Conservation (phyloP, 2,797 vertebrate species). For the Paedocypris micromegethes region DNA sequence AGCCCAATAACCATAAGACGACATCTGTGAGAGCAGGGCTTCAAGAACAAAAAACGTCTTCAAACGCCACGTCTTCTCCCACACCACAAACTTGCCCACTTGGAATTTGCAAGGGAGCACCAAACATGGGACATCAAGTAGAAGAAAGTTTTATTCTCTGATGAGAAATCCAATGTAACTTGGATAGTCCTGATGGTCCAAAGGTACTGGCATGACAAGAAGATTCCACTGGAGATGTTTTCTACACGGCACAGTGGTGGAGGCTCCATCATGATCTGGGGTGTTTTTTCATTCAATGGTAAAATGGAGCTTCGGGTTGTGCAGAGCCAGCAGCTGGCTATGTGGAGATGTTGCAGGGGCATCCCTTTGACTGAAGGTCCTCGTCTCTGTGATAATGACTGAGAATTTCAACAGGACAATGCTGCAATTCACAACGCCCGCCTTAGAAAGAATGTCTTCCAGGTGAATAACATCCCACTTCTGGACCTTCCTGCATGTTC, state of each 20-base stretch:
- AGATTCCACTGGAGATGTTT: no score
- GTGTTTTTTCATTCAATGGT: background rate
- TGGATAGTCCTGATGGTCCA: no score
- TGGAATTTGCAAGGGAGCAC: no score
- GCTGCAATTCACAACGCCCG: background rate
- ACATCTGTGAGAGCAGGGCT: no score
- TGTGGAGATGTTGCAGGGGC: slow-evolving; percentile 6
- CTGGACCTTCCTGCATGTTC: no score
- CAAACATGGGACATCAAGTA: background rate
- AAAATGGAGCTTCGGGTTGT: background rate
- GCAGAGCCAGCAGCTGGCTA: no score
- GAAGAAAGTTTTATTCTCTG: no score
- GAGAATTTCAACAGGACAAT: background rate
- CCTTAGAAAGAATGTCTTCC: background rate
- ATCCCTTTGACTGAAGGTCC: slow-evolving; percentile 1
- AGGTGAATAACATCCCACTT: no score
- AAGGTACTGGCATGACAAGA: no score
- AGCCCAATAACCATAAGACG: background rate
- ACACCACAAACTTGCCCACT: background rate
- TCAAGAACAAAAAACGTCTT: background rate
- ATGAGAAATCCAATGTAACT: no score
- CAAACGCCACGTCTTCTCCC: background rate
- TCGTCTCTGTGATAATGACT: slow-evolving; percentile 1
- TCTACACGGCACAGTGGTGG: no score
- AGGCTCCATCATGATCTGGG: no score